These are phyloP conservation scores for Eurytemora carolleeae DNA, from an alignment of 1,140 invertebrate genomes.

Conservation along the genomic window DNA sequence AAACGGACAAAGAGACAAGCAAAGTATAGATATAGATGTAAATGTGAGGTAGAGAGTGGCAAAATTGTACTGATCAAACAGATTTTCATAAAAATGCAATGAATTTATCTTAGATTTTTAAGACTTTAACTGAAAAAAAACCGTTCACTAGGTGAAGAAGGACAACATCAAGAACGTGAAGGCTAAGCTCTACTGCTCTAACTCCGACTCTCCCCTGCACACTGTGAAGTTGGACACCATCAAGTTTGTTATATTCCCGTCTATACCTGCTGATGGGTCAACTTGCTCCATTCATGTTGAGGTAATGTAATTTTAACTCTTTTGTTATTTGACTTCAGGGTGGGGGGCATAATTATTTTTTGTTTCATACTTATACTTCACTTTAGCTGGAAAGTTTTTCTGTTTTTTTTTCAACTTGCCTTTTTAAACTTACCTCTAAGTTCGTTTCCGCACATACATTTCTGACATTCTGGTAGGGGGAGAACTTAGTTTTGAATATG, in stretches of 20 bases:
- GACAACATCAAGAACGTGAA: neutral
- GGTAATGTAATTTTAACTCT: neutral
- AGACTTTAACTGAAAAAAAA: too few relatives aligned
- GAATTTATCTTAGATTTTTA: too few relatives aligned
- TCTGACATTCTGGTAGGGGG: too few relatives aligned
- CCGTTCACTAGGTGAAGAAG: neutral
- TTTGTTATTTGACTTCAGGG: too few relatives aligned
- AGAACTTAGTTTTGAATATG: too few relatives aligned
- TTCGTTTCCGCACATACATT: too few relatives aligned
- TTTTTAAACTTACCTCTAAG: neutral
- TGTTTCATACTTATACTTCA: too few relatives aligned
- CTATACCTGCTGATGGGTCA: neutral
- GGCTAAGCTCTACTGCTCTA: neutral
- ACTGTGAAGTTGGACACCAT: neutral
- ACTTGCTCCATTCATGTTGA: neutral
- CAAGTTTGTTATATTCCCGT: neutral
- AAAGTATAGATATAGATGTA: too few relatives aligned
- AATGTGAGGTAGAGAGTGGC: too few relatives aligned
- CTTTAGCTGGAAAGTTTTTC: neutral
- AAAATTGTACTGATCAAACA: too few relatives aligned
- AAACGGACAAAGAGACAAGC: too few relatives aligned
- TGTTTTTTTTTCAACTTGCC: neutral
- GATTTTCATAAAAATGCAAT: too few relatives aligned
- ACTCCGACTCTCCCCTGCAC: neutral
- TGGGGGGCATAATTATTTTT: neutral